Evolutionary conservation across 2,113 vertebrate genomes (phyloP), one percentile per base, ranked within the genome.

Genomic region (Colaptes auratus): DNA sequence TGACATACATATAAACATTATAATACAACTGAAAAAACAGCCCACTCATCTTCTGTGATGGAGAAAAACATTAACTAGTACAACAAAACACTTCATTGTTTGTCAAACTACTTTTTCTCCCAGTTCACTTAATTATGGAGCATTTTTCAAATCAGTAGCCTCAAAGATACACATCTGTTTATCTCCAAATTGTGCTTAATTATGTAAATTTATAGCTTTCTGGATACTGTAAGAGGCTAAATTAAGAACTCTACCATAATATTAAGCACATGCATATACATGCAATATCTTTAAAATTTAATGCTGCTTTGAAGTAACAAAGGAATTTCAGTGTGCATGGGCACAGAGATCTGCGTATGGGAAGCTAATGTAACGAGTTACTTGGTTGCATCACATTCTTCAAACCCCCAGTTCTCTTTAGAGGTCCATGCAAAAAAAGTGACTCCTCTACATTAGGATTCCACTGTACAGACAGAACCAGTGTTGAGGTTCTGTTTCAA

Each of bases 1-100:
- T 96, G 98, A 97, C 92, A 96, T 91, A 97, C 97, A 97, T 64
- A 74, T 92, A 97, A 97, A 96, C 92, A 97, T 89, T 92, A 48
- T 93, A 93, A 96, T 90, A 98, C 97, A 98, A 96, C 96, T 87
- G 89, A 92, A 93, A 97, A 97, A 97, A 95, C 94, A 96, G 96
- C 94, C 94, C 85, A 75, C 91, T 97, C 66, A 25, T 92, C 88
- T 78, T 96, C 89, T 95, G 83, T 70, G 78, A 96, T 84, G 80
- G 64, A 78, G 53, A 96, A 94, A 95, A 97, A 94, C 96, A 95
- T 94, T 96, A 93, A 96, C 97, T 97, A 95, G 93, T 97, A 96
- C 96, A 96, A 97, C 64, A 93, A 88, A 94, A 83, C 76, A 77
- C 17, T 4, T 44, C 72, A 31, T 10, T 82, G 71, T 79, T 89